phyloP scores from a whole-genome alignment of 2,797 vertebrate genomes.

The Arrhamphus sclerolepis region DNA sequence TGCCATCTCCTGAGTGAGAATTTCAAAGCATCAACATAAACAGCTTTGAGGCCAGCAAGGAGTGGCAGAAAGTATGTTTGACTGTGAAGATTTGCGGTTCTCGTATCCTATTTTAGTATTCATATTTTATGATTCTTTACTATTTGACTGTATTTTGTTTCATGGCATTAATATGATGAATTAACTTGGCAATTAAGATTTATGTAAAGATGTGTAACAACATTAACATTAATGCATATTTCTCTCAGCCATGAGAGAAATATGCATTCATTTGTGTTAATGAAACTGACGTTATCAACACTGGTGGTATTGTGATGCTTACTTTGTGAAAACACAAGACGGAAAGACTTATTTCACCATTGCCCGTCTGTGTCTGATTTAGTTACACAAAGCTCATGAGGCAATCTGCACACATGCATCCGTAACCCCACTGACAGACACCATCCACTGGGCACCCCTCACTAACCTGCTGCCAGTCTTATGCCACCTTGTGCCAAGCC shows the following conservation, averaged over 20 bases:
- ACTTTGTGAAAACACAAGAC: too few species aligned
- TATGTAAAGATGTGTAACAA: too few species aligned
- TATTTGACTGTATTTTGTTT: background rate
- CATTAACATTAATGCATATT: too few species aligned
- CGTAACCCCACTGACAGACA: conserved; percentile 50
- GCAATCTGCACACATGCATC: conserved; percentile 8
- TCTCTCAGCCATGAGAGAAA: too few species aligned
- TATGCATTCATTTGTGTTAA: too few species aligned
- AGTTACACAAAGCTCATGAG: conserved; percentile 9
- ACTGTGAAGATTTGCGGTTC: conserved; percentile 13
- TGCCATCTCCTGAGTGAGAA: conserved; percentile 46
- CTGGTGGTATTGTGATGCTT: too few species aligned
- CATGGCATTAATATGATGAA: too few species aligned
- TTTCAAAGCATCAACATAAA: conserved; percentile 41
- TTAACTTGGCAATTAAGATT: too few species aligned
- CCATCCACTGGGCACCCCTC: conserved; percentile 48
- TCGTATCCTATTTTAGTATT: background rate
- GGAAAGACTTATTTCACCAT: background rate
- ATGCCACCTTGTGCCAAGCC: conserved; percentile 65
- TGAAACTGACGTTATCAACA: too few species aligned
- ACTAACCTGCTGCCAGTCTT: conserved; percentile 68
- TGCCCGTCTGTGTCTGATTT: conserved; percentile 4
- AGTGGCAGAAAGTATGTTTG: conserved; percentile 24
- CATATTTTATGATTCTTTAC: conserved; percentile 9
- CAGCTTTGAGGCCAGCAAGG: conserved; percentile 26